These are phyloP conservation scores for Diorhabda carinulata DNA, from an alignment of 1,140 invertebrate species.

Conservation along the genomic window DNA sequence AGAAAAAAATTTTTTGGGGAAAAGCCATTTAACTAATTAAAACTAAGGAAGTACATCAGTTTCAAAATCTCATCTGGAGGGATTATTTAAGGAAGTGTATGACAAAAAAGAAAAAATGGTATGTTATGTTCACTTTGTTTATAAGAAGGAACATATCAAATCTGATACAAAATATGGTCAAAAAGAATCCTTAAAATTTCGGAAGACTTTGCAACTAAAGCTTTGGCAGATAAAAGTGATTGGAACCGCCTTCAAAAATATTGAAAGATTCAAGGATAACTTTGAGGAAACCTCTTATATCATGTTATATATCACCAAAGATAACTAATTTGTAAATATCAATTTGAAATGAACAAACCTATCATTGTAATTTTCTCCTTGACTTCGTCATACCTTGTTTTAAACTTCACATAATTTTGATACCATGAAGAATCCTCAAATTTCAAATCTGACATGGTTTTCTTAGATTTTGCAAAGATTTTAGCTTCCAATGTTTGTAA, in stretches of 20 bases:
- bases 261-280: too few relatives aligned
- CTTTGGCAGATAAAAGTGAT: neutral
- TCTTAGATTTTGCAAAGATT: constrained; percentile 26
- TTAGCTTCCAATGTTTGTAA: constrained; percentile 16
- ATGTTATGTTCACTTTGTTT: too few relatives aligned
- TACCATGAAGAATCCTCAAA: constrained; percentile 37
- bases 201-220: neutral
- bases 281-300: neutral
- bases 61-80: too few relatives aligned
- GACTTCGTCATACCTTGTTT: constrained; percentile 24
- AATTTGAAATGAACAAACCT: constrained; percentile 12
- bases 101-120: too few relatives aligned
- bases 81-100: too few relatives aligned
- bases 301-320: neutral
- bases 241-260: too few relatives aligned
- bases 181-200: too few relatives aligned
- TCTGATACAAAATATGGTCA: too few relatives aligned
- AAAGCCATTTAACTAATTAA: too few relatives aligned
- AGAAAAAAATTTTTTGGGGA: too few relatives aligned
- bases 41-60: too few relatives aligned
- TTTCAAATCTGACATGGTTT: constrained; percentile 24
- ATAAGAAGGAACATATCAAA: too few relatives aligned
- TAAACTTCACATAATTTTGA: constrained; percentile 30
- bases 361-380: constrained; percentile 22
- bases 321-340: neutral